Base-by-base conservation (phyloP, 2,113 vertebrate species). In the Amblyopsis rosae region DNA sequence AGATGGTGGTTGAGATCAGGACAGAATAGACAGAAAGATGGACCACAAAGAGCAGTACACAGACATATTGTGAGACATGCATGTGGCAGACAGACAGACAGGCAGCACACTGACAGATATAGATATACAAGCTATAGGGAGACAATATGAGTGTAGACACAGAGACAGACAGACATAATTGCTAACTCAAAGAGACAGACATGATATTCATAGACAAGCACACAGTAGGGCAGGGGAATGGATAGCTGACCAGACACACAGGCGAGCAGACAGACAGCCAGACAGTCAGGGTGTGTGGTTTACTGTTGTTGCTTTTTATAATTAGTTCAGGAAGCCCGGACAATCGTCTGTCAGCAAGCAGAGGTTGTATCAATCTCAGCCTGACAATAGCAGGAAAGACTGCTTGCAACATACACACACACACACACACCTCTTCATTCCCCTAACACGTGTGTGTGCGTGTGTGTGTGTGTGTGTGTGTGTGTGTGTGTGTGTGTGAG, bases 261-360 rank as follows among this genome's bases (percentile, higher is more conserved):
- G 51, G 13, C 73, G 63, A 53, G 48, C 66, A 70, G 65, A 62
- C 73, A 19, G 70, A 62, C 76, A 81, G 73, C 70, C 75, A 64
- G 65, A 3, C 53, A 56, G 41, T 11, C n/a, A 32, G 76, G 88
- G 88, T 89, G 93, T 95, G 95, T 93, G 83, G 93, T 93, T 94
- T 94, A 94, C 94, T 96, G 96, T 90, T 95, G 95, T 97, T 97
- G 96, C 95, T 95, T 98, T 98, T 96, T 96, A 97, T 98, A 98
- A 97, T 96, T 92, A 96, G 93, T 95, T 94, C 96, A 95, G 96
- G 97, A 97, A 99, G 94, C 94, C 89, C 94, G 93, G 94, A 98
- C 96, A 97, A 98, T 98, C 90, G 94, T 93, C 93, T 91, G 94
- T 95, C 95, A 94, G 96, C 95, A 96, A 96, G 95, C 94, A 96